Evolutionary conservation across 2,113 vertebrate genomes (phyloP), one percentile per base, ranked within the genome.

Genomic region (Toxotes jaculatrix): DNA sequence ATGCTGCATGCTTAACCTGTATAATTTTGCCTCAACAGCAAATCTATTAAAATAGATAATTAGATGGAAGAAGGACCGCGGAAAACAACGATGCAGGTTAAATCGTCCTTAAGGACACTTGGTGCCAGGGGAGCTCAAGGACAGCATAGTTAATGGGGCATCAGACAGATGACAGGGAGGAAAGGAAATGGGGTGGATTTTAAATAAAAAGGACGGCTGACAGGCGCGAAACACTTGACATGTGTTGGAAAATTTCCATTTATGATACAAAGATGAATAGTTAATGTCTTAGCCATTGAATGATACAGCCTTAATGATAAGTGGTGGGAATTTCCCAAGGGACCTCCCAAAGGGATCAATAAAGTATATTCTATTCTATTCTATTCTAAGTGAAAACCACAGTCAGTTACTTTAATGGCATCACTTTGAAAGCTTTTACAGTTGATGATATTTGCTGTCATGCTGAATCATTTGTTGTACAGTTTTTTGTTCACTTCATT

Each of bases 131-230:
- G 87, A 89, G 79, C 84, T 89, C 83, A 92, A 92, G 90, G 92
- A 92, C 89, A 64, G 77, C 73, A 64, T 71, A 77, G 85, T 86
- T 93, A 93, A 92, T 92, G 88, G 88, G 31, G 78, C 88, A 88
- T 88, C 82, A 84, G 79, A 69, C 66, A 82, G 67, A 86, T 85
- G 89, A 89, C 85, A 64, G 69, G n/a, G 69, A 79, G 69, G 68
- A 85, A 69, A 87, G 80, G 80, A 87, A 88, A 82, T 77, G 56
- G 69, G 80, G 61, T 40, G 60, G 67, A 65, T 83, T 84, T 77
- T 79, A 62, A 85, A 79, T 36, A 65, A 82, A 27, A 77, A 67
- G 71, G 66, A 73, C 10, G 53, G 32, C 45, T 86, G 83, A 82
- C 80, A 86, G 55, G 47, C 63, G 17, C 55, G 79, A 63, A 61